Base-by-base conservation (phyloP, 2,888 invertebrate species). In the Cerceris rybyensis region DNA sequence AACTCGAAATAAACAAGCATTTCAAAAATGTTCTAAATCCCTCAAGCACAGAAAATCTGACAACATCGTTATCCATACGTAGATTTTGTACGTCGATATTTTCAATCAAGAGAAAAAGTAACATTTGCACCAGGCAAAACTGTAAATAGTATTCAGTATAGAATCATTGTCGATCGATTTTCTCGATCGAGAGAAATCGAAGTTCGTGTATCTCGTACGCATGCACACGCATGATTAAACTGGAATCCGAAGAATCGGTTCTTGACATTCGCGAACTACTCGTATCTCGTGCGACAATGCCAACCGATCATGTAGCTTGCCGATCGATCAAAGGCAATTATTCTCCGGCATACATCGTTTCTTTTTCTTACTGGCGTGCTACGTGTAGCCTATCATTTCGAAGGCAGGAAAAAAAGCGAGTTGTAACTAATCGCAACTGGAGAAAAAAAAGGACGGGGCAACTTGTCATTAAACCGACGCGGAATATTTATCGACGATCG, bases 221-320 rank as follows among this genome's bases (percentile, higher is more conserved):
- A 13, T 41, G 59, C 55, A 13, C 50, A 70, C 55, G 67, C 58
- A 75, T 70, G 54, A 68, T 52, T 73, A 75, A 78, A 81, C 76
- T 80, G 83, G 78, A 83, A 85, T 85, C 80, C 78, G 69, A 68
- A 55, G 81, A 80, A 85, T 83, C 85, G 66, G 77, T 65, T 86
- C 86, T 80, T 86, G 86, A 86, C 84, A 83, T 83, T 86, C 83
- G 76, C 77, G 71, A 70, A 66, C 77, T 67, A 84, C 71, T 75
- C 77, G 74, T 78, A 76, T 71, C 74, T 68, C 50, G 68, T 61
- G 58, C 66, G 17, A 71, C 72, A 75, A 78, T 80, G 77, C 73
- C 81, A 72, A 71, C 57, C 72, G 81, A 84, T 81, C 80, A 71
- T 71, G 75, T 50, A 71, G 59, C 75, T 50, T 63, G 57, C 78